Evolutionary conservation across 2,797 vertebrate genomes (phyloP).

Genomic region (Triplophysa yarkandensis): DNA sequence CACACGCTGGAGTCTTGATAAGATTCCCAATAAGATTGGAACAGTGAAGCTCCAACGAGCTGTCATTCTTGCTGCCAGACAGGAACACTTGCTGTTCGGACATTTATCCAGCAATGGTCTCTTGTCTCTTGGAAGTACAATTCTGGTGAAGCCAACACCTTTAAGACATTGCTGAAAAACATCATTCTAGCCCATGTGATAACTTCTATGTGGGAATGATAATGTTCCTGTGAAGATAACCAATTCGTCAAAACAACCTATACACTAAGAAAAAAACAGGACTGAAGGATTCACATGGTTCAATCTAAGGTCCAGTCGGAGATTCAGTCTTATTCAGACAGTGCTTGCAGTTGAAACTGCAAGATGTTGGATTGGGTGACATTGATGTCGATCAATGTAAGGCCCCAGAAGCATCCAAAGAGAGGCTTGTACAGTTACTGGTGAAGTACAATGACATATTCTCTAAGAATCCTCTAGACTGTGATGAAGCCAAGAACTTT

Average conservation of each 20-base stretch:
- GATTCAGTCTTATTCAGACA: neutral
- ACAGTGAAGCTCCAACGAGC: neutral
- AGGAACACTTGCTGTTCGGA: neutral
- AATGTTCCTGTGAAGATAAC: neutral
- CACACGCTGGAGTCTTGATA: neutral
- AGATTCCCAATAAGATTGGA: neutral
- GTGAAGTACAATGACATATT: neutral
- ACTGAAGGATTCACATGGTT: neutral
- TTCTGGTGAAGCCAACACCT: neutral
- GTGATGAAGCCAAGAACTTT: neutral
- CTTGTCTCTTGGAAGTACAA: neutral
- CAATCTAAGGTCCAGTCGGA: neutral
- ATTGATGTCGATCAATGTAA: neutral
- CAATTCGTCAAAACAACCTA: neutral
- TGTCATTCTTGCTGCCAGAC: neutral
- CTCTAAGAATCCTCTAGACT: neutral
- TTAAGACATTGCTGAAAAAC: neutral
- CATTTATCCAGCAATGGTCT: neutral
- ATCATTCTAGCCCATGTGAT: neutral
- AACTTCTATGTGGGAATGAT: neutral
- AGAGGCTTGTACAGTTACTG: neutral
- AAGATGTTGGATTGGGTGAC: neutral
- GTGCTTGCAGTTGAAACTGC: neutral
- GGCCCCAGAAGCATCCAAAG: neutral
- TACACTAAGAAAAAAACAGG: neutral